These are phyloP conservation scores for Cottus gobio DNA, from an alignment of 2,113 vertebrate genomes.

Conservation along the genomic window DNA sequence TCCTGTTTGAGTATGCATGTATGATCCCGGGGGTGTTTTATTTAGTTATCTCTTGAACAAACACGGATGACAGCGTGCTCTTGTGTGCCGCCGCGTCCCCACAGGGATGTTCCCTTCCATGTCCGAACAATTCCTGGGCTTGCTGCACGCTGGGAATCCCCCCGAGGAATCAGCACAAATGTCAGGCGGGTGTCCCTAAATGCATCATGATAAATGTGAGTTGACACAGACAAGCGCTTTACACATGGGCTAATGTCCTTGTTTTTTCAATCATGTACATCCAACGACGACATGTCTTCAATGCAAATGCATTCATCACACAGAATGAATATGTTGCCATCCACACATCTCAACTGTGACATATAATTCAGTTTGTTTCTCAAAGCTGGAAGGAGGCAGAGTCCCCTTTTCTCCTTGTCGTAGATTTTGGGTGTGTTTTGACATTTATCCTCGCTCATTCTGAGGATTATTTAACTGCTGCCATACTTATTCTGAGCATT, in stretches of 20 bases:
- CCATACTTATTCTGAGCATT: conserved; percentile 8
- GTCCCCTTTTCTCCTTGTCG: neutral
- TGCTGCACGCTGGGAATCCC: conserved; percentile 39
- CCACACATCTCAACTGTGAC: neutral
- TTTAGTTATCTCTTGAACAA: neutral
- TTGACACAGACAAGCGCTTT: conserved; percentile 35
- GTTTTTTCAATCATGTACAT: neutral
- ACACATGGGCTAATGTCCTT: neutral
- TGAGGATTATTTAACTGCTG: conserved; percentile 27
- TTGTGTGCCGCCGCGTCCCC: conserved; percentile 45
- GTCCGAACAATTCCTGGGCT: conserved; percentile 39
- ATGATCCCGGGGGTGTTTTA: conserved; percentile 5
- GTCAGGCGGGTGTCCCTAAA: conserved; percentile 63
- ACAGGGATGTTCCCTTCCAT: conserved; percentile 62
- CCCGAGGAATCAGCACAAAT: conserved; percentile 59
- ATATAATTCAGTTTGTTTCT: neutral
- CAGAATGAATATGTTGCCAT: neutral
- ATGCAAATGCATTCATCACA: neutral
- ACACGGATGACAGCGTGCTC: conserved; percentile 35
- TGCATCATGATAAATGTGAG: conserved; percentile 43
- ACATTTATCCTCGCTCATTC: conserved; percentile 14
- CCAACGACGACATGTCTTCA: neutral
- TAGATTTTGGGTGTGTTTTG: conserved; percentile 15
- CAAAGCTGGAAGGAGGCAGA: neutral
- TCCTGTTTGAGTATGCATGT: conserved; percentile 11